Conservation (phyloP, 2,113 vertebrate species). For the Saccopteryx leptura region DNA sequence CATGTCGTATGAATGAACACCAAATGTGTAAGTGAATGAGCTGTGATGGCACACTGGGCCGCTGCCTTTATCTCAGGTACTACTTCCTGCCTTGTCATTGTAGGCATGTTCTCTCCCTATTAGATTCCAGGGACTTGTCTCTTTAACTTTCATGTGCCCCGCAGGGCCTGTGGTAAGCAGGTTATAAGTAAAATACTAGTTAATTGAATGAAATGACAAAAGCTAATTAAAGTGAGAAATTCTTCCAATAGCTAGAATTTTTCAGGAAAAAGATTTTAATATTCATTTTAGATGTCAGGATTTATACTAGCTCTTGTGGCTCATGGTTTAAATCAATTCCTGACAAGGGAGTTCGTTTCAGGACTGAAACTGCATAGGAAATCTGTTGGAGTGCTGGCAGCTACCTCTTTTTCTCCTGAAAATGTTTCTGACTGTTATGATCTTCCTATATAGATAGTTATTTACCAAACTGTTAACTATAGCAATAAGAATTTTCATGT, state of each 20-base stretch:
- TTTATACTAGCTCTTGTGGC: slow-evolving; percentile 41
- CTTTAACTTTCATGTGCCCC: not conserved
- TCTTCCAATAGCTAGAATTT: slow-evolving; percentile 37
- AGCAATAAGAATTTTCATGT: slow-evolving; percentile 64
- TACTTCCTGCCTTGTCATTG: not conserved
- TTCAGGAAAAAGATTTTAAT: slow-evolving; percentile 62
- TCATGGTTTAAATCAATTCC: slow-evolving; percentile 59
- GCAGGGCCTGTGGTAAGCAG: not conserved
- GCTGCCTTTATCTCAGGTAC: not conserved
- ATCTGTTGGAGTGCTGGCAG: slow-evolving; percentile 31
- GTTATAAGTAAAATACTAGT: slow-evolving; percentile 27
- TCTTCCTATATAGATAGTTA: slow-evolving; percentile 55
- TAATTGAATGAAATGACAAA: slow-evolving; percentile 33
- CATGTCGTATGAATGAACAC: not conserved
- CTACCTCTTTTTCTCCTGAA: slow-evolving; percentile 52
- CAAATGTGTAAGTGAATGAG: not conserved
- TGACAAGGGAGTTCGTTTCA: slow-evolving; percentile 57
- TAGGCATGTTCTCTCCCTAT: not conserved
- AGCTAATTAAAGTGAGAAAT: slow-evolving; percentile 19
- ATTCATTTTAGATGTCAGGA: slow-evolving; percentile 58
- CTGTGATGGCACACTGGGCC: fast-evolving
- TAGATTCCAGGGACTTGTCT: not conserved
- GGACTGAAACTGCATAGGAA: not conserved
- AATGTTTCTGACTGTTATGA: slow-evolving; percentile 56
- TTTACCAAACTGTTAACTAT: slow-evolving; percentile 62